Base-by-base conservation (phyloP, 2,113 vertebrate genomes). In the Misgurnus mizolepis region DNA sequence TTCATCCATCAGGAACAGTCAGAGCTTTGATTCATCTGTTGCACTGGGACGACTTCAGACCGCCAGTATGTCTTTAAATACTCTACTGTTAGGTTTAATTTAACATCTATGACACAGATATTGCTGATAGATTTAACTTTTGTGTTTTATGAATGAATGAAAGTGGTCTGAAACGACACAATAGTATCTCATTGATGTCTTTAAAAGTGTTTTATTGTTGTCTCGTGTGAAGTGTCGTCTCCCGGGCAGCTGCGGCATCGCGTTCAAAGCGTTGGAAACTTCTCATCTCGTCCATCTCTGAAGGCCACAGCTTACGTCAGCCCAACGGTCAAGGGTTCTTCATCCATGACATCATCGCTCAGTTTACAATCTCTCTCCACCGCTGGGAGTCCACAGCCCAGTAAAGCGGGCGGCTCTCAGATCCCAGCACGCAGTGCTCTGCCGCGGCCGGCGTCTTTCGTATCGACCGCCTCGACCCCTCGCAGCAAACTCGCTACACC, bases 271-370 rank as follows among this genome's bases (percentile, higher is more conserved):
- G 90, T 95, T 39, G 95, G 96, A 40, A 96, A 95, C 73, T 96
- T 97, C 87, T 91, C 94, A 71, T 89, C 93, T 22, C 91, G 93
- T 72, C 95, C 94, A 0, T 92, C 94, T 12, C 91, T 93, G 3
- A 99, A 98, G 90, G 96, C 97, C 88, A 97, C 95, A 5, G 96
- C 97, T 43, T 97, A 98, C 0, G 95, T 98, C 84, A 97, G 96
- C 75, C 97, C 96, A 2, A 98, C 95, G 0, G 87, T 98, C 45
- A 96, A 97, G 88, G 94, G 94, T 74, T 88, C 89, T 0, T 85
- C 79, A 3, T 82, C 78, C 64, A 83, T 89, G 84, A 87, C 92
- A 5, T 70, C 89, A 5, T 93, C 95, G 77, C 88, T 82, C 27
- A 92, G 84, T 82, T 87, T 91, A 0, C 95, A 93, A 86, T 76